These are phyloP conservation scores for Drosophila athabasca DNA, from an alignment of 1,140 invertebrate species.

Conservation along the genomic window DNA sequence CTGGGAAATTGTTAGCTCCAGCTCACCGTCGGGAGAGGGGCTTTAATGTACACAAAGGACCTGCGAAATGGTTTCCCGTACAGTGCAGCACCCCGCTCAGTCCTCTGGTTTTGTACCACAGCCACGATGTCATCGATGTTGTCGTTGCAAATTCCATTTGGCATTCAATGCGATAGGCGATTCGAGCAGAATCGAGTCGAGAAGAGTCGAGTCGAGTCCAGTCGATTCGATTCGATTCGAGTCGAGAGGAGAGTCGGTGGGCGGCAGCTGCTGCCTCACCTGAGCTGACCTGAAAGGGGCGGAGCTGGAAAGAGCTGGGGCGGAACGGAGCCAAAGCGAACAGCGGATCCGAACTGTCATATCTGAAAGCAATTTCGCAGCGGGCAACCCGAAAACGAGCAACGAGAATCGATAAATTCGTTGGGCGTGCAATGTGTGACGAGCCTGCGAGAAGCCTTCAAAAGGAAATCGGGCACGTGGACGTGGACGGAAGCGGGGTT, in stretches of 20 bases:
- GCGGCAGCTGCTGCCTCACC: conserved; percentile 6
- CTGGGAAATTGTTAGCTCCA: conserved; percentile 6
- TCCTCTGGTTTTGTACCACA: neutral
- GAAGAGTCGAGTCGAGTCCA: neutral
- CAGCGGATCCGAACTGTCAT: conserved; percentile 45
- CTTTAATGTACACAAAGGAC: conserved; percentile 60
- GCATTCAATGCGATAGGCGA: conserved; percentile 59
- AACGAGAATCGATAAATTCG: conserved; percentile 80
- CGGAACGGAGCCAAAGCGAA: neutral
- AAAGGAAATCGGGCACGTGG: conserved; percentile 44
- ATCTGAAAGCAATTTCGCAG: conserved; percentile 79
- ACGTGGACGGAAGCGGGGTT: neutral
- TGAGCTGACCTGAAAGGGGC: conserved; percentile 68
- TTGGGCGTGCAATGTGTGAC: conserved; percentile 79
- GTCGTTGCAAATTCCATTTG: conserved; percentile 66
- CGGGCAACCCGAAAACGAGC: conserved; percentile 62
- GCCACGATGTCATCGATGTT: conserved; percentile 45
- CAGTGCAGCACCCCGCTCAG: conserved; percentile 19
- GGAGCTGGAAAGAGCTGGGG: conserved; percentile 25
- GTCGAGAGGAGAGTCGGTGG: conserved; percentile 3
- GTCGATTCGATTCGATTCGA: neutral
- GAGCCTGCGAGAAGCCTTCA: conserved; percentile 46
- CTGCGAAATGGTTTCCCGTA: conserved; percentile 55
- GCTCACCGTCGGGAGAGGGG: conserved; percentile 8
- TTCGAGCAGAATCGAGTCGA: neutral